These are phyloP conservation scores for Lacanobia wlatinum DNA, from an alignment of 2,888 invertebrate genomes.

Conservation along the genomic window DNA sequence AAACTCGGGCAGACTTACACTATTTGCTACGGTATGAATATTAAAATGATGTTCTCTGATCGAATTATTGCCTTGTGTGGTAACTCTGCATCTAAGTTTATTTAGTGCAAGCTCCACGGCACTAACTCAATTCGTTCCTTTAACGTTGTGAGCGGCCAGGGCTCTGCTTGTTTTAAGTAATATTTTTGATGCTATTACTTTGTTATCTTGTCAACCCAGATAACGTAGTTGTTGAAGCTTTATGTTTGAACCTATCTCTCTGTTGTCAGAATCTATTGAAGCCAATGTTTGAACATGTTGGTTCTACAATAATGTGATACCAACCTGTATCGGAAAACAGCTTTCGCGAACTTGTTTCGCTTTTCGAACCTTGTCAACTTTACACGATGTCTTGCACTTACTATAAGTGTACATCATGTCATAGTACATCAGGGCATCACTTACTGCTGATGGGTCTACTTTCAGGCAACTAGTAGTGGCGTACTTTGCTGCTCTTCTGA, in stretches of 20 bases:
- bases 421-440: constrained; percentile 46
- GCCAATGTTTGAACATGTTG: constrained; percentile 50
- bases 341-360: constrained; percentile 44
- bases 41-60: constrained; percentile 23
- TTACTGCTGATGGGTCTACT: constrained; percentile 44
- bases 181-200: constrained; percentile 10
- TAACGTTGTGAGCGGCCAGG: neutral
- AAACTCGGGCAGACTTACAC: neutral
- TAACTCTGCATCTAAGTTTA: neutral
- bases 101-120: constrained; percentile 9
- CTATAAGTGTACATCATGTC: constrained; percentile 16
- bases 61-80: constrained; percentile 21
- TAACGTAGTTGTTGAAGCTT: neutral
- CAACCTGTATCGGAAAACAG: constrained; percentile 54
- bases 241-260: constrained; percentile 1
- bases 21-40: constrained; percentile 1
- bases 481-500: constrained; percentile 49
- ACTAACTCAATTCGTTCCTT: constrained; percentile 21
- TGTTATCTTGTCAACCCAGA: constrained; percentile 5
- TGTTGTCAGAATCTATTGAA: constrained; percentile 26
- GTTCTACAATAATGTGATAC: constrained; percentile 53
- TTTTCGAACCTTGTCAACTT: constrained; percentile 47
- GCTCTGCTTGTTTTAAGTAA: neutral
- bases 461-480: constrained; percentile 48
- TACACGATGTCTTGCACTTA: constrained; percentile 43